These are phyloP conservation scores for Leptinotarsa peninsularis DNA, from an alignment of 2,888 invertebrate species.

Conservation along the genomic window DNA sequence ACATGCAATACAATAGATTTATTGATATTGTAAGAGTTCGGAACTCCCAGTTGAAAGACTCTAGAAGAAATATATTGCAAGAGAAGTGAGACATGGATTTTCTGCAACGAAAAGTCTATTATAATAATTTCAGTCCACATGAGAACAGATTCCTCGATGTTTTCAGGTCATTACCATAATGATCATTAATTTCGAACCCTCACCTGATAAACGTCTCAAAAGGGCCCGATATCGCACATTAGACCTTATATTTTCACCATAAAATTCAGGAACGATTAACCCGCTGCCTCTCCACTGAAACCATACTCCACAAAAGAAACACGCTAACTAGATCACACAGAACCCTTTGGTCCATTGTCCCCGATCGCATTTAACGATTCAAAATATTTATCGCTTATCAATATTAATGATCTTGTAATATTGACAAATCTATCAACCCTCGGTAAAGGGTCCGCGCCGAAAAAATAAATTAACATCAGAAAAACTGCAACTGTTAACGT, in stretches of 20 bases:
- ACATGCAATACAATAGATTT: too few species aligned
- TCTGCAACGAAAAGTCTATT: too few species aligned
- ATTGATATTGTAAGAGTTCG: too few species aligned
- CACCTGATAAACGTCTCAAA: not conserved
- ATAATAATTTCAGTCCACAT: too few species aligned
- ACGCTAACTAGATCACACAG: conserved; percentile 50
- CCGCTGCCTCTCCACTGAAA: conserved; percentile 42
- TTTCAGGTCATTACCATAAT: not conserved
- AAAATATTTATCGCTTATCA: conserved; percentile 60
- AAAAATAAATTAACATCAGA: conserved; percentile 43
- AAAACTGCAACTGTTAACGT: conserved; percentile 41
- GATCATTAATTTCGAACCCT: not conserved
- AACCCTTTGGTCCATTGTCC: conserved; percentile 41
- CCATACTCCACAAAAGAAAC: conserved; percentile 40
- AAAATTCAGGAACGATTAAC: conserved; percentile 38
- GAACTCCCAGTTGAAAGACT: too few species aligned
- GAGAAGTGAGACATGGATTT: too few species aligned
- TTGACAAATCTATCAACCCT: conserved; percentile 56
- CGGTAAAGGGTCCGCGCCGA: conserved; percentile 37
- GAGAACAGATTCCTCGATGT: too few species aligned
- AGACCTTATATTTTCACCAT: conserved; percentile 9
- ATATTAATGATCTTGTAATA: conserved; percentile 58
- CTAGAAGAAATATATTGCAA: too few species aligned
- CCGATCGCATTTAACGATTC: conserved; percentile 51
- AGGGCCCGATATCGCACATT: not conserved